phyloP scores from a whole-genome alignment of 2,888 invertebrate genomes.

The Noctua comes region DNA sequence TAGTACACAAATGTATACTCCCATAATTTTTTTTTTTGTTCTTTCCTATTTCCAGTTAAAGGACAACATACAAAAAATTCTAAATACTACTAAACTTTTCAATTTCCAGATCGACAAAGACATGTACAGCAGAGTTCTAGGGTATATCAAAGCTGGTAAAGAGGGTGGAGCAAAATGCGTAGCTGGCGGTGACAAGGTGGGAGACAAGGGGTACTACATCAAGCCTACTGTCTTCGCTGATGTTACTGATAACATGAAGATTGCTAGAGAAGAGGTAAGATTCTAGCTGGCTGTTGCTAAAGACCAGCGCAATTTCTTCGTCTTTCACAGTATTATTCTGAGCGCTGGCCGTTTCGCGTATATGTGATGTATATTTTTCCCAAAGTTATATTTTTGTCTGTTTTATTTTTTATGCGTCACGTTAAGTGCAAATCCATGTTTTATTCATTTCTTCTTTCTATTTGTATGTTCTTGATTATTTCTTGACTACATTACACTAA shows the following conservation, averaged over 20 bases:
- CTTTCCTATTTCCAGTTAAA: background rate
- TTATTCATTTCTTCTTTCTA: too few species aligned
- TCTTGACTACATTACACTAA: too few species aligned
- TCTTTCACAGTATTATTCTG: too few species aligned
- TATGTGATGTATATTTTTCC: too few species aligned
- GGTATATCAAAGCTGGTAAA: conserved; percentile 94
- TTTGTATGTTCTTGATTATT: too few species aligned
- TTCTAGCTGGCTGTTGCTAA: too few species aligned
- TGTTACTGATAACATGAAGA: conserved; percentile 94
- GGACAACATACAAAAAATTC: background rate
- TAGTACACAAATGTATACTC: background rate
- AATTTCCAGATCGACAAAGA: conserved; percentile 92
- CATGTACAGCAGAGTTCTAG: conserved; percentile 94
- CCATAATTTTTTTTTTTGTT: background rate
- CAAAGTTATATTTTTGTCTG: too few species aligned
- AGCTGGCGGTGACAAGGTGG: conserved; percentile 93
- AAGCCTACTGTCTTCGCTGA: conserved; percentile 95
- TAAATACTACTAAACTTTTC: background rate
- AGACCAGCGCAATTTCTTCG: too few species aligned
- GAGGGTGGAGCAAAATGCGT: conserved; percentile 94
- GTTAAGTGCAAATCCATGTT: too few species aligned
- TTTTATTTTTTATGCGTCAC: too few species aligned
- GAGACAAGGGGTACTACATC: conserved; percentile 93
- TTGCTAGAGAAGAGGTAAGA: conserved; percentile 94
- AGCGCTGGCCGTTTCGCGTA: too few species aligned